Percentiles rank a stretch among this genome's conserved stretches.
phyloP scores from a whole-genome alignment of 1,140 invertebrate species.

The Cyphomyrmex costatus region DNA sequence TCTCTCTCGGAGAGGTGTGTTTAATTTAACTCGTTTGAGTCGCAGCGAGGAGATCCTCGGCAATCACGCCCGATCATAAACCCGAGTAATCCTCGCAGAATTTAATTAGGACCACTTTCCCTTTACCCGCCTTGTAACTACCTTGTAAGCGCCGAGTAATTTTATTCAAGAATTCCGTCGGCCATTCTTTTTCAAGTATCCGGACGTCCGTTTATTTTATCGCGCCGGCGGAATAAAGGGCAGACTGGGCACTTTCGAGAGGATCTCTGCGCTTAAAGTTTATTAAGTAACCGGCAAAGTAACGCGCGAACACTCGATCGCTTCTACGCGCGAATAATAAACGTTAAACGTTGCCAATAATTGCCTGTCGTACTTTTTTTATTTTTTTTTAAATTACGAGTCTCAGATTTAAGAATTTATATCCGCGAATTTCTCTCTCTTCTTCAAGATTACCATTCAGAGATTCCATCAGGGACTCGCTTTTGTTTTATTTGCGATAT shows the following conservation, averaged over 20 bases:
- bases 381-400: background rate
- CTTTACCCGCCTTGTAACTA: slow-evolving; percentile 57
- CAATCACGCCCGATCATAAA: slow-evolving; percentile 75
- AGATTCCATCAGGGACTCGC: background rate
- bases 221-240: slow-evolving; percentile 43
- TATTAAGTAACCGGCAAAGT: slow-evolving; percentile 50
- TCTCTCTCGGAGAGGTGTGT: slow-evolving; percentile 31
- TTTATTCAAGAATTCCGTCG: slow-evolving; percentile 73
- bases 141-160: slow-evolving; percentile 76
- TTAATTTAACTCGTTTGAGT: slow-evolving; percentile 48
- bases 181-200: slow-evolving; percentile 66
- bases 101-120: slow-evolving; percentile 75
- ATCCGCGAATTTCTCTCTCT: too few species aligned
- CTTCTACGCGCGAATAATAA: slow-evolving; percentile 40
- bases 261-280: slow-evolving; percentile 43
- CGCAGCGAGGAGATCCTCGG: slow-evolving; percentile 39
- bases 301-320: slow-evolving; percentile 13
- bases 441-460: slow-evolving; percentile 1
- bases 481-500: background rate
- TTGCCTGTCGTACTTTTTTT: background rate
- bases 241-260: background rate
- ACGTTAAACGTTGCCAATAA: slow-evolving; percentile 20
- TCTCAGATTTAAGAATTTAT: background rate
- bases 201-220: slow-evolving; percentile 51
- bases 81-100: slow-evolving; percentile 75